Evolutionary conservation across 2,888 invertebrate species (phyloP).

Genomic region (Apodemia zela): DNA sequence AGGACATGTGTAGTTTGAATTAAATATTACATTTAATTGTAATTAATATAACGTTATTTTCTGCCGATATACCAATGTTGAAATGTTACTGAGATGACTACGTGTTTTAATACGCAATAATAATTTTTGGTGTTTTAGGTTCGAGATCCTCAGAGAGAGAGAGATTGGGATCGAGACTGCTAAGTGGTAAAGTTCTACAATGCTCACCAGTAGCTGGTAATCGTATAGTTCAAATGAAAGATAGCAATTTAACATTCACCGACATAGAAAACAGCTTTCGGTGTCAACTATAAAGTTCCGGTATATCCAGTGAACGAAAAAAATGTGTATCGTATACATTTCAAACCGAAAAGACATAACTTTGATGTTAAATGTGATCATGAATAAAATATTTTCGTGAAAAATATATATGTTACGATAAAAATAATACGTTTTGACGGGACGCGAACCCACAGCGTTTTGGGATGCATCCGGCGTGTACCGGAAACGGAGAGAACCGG

Average conservation of each 20-base stretch:
- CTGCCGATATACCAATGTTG: no score
- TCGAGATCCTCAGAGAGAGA: no score
- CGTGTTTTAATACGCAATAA: no score
- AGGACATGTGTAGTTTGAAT: no score
- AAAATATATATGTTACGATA: not conserved
- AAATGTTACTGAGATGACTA: no score
- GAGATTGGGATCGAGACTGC: no score
- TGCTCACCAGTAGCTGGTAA: no score
- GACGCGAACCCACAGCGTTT: slow-evolving; percentile 19
- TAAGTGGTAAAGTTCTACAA: no score
- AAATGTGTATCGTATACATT: not conserved
- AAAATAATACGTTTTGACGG: not conserved
- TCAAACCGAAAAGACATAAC: not conserved
- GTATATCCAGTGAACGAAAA: not conserved
- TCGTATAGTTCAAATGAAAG: no score
- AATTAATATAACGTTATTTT: no score
- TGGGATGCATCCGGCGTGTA: slow-evolving; percentile 27
- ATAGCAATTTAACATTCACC: not conserved
- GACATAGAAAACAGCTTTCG: not conserved
- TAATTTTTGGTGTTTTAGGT: no score
- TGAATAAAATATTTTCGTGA: not conserved
- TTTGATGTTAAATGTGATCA: not conserved
- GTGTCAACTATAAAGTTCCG: not conserved
- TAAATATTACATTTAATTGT: no score
- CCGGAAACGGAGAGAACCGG: slow-evolving; percentile 17